These are phyloP conservation scores for Brenthis hecate DNA, from an alignment of 2,888 invertebrate genomes.

Conservation along the genomic window DNA sequence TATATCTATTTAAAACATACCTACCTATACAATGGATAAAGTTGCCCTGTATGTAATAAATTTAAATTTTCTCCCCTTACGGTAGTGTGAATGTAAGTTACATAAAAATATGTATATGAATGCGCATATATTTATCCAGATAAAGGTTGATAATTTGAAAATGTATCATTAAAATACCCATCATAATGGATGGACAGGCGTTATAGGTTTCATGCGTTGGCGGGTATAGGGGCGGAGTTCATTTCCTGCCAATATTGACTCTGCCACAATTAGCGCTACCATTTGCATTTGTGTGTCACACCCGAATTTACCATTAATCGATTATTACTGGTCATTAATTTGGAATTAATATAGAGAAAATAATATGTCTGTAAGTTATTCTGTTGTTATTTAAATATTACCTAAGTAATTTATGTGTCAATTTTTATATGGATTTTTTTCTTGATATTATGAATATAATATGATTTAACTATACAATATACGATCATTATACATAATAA, in stretches of 20 bases:
- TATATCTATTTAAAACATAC: no score
- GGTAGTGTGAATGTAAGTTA: no score
- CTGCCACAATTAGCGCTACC: conserved; percentile 28
- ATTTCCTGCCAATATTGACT: conserved; percentile 37
- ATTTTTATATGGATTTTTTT: no score
- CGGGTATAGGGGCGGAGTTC: conserved; percentile 27
- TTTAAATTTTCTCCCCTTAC: no score
- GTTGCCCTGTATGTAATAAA: neutral
- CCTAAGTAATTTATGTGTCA: no score
- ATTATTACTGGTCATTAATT: conserved; percentile 4
- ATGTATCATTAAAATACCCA: neutral
- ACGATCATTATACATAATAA: no score
- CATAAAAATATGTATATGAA: neutral
- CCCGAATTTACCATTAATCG: conserved; percentile 3
- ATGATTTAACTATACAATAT: no score
- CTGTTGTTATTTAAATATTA: no score
- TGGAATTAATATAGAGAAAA: neutral
- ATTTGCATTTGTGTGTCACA: conserved; percentile 25
- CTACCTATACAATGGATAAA: neutral
- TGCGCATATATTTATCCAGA: no score
- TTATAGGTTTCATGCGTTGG: conserved; percentile 23
- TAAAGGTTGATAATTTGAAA: neutral
- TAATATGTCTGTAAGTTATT: neutral
- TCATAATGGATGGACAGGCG: conserved; percentile 24
- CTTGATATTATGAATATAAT: no score